Evolutionary conservation across 2,888 invertebrate genomes (phyloP).

Genomic region (Volucella bombylans): DNA sequence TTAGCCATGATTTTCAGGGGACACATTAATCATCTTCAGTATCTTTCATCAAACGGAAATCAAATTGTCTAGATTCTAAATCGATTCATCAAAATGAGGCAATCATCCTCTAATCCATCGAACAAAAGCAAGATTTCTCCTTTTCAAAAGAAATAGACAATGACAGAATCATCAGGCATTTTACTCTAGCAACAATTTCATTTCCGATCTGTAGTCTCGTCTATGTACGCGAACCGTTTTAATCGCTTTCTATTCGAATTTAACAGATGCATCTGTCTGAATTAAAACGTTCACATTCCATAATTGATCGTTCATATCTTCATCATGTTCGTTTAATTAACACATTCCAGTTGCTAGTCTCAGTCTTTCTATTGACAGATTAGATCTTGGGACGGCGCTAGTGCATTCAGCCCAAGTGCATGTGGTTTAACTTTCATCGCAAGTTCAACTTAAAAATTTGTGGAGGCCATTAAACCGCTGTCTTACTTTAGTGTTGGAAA

Average conservation of each 20-base stretch:
- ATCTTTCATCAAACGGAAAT: not conserved
- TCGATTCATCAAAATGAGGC: not conserved
- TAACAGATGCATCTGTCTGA: not conserved
- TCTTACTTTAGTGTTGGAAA: slow-evolving; percentile 14
- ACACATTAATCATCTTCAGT: not conserved
- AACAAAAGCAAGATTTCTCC: not conserved
- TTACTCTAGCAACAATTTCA: not conserved
- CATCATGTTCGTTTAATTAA: slow-evolving; percentile 29
- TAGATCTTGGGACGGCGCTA: not conserved
- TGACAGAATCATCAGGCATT: not conserved
- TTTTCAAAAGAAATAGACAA: not conserved
- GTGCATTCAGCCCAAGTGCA: slow-evolving; percentile 23
- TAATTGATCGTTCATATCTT: slow-evolving; percentile 18
- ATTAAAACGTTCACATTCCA: slow-evolving; percentile 17
- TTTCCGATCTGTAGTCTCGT: not conserved
- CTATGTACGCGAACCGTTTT: not conserved
- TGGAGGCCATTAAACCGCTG: slow-evolving; percentile 47
- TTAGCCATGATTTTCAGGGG: not conserved
- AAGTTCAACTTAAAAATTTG: slow-evolving; percentile 31
- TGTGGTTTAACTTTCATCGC: slow-evolving; percentile 44
- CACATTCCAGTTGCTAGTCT: slow-evolving; percentile 14
- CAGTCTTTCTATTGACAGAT: slow-evolving; percentile 17
- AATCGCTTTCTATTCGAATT: slow-evolving; percentile 8
- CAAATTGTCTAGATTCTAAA: not conserved
- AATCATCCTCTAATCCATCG: not conserved